Evolutionary conservation across 2,888 invertebrate genomes (phyloP).

Genomic region (Elgonia sp.): DNA sequence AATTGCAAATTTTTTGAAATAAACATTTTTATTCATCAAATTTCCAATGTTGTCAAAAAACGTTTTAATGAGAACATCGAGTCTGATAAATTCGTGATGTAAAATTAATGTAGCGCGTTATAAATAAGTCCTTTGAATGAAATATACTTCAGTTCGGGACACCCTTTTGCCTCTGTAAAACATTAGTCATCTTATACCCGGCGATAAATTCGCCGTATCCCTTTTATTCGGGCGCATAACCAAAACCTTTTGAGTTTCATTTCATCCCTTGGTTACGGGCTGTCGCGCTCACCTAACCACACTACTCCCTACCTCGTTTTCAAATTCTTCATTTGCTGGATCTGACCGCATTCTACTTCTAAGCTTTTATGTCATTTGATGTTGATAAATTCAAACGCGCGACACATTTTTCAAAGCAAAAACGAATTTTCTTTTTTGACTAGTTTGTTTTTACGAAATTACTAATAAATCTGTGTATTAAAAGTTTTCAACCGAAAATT

Average conservation of each 20-base stretch:
- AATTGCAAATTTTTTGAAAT: too few relatives aligned
- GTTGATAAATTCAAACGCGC: slow-evolving; percentile 51
- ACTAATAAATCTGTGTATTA: too few relatives aligned
- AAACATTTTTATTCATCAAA: not conserved
- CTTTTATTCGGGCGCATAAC: slow-evolving; percentile 72
- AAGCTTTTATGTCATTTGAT: slow-evolving; percentile 49
- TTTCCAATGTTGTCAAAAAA: not conserved
- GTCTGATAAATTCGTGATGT: slow-evolving; percentile 37
- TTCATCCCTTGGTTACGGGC: slow-evolving; percentile 80
- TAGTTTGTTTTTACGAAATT: too few relatives aligned
- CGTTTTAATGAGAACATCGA: slow-evolving; percentile 9
- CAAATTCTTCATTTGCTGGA: slow-evolving; percentile 70
- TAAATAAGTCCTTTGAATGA: slow-evolving; percentile 65
- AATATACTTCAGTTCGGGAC: slow-evolving; percentile 57
- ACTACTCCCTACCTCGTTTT: slow-evolving; percentile 58
- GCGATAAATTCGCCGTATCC: slow-evolving; percentile 70
- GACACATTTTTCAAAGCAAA: slow-evolving; percentile 13
- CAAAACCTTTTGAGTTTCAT: slow-evolving; percentile 80
- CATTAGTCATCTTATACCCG: slow-evolving; percentile 71
- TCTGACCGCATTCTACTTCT: slow-evolving; percentile 53
- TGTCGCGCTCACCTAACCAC: slow-evolving; percentile 77
- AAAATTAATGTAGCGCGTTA: slow-evolving; percentile 60
- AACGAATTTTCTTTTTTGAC: not conserved
- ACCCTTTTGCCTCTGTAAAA: slow-evolving; percentile 66
- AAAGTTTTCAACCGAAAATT: too few relatives aligned